These are phyloP conservation scores for Cheilosia impressa DNA, from an alignment of 2,888 invertebrate genomes.

Conservation along the genomic window DNA sequence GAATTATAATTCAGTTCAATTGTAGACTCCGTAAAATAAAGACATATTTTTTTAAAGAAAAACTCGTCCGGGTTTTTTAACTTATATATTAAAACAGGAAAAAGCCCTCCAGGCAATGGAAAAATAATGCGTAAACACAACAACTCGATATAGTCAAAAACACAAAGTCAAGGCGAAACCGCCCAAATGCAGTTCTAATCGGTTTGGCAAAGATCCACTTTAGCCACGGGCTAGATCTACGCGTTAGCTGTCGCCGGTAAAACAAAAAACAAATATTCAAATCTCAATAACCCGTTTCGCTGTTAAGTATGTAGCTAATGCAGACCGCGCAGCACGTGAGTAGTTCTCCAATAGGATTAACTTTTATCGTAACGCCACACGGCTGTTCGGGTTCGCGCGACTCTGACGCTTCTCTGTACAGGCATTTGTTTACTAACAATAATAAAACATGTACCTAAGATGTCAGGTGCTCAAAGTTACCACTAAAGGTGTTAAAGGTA, in stretches of 20 bases:
- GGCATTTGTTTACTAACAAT: slow-evolving; percentile 45
- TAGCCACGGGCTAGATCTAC: background rate
- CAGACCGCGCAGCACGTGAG: slow-evolving; percentile 42
- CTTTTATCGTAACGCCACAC: slow-evolving; percentile 5
- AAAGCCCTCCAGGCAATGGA: too few relatives aligned
- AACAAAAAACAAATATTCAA: slow-evolving; percentile 3
- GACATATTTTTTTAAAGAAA: too few relatives aligned
- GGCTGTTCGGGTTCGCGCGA: slow-evolving; percentile 22
- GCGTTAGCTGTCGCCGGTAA: slow-evolving; percentile 9
- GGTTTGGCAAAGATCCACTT: slow-evolving; percentile 19
- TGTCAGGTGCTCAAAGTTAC: slow-evolving; percentile 9
- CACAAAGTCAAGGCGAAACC: slow-evolving; percentile 48
- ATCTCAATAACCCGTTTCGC: slow-evolving; percentile 43
- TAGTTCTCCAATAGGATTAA: slow-evolving; percentile 9
- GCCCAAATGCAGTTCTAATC: slow-evolving; percentile 56
- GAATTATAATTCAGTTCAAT: too few relatives aligned
- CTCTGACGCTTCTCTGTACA: slow-evolving; percentile 6
- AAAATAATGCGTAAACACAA: too few relatives aligned
- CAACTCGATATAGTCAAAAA: background rate
- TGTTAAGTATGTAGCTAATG: background rate
- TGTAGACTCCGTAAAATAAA: too few relatives aligned
- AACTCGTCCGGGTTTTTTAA: too few relatives aligned
- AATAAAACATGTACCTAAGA: slow-evolving; percentile 17
- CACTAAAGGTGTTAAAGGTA: background rate
- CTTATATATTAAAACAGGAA: too few relatives aligned